Evolutionary conservation across 2,113 vertebrate species (phyloP).

Genomic region (Entelurus aequoreus): DNA sequence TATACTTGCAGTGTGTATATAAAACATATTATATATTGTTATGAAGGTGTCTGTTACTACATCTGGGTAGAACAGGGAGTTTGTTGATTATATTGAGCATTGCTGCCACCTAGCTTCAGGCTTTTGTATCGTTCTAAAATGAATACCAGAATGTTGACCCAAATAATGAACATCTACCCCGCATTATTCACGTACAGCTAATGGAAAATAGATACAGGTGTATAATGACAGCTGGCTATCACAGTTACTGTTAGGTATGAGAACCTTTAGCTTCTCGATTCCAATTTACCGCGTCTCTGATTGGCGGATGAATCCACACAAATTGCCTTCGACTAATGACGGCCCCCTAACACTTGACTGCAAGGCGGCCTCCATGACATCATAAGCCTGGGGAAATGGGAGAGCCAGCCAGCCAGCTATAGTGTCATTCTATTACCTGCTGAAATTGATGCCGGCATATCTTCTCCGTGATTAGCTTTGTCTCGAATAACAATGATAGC

Average conservation of each 20-base stretch:
- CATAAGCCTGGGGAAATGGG: constrained; percentile 50
- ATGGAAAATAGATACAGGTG: not conserved
- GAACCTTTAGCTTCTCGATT: constrained; percentile 32
- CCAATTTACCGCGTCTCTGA: constrained; percentile 25
- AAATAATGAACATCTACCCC: too few species aligned
- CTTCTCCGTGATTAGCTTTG: constrained; percentile 73
- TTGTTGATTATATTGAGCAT: too few species aligned
- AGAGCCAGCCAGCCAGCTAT: constrained; percentile 34
- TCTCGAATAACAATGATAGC: constrained; percentile 77
- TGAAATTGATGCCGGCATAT: constrained; percentile 66
- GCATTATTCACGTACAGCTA: not conserved
- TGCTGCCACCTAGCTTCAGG: too few species aligned
- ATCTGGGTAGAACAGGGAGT: too few species aligned
- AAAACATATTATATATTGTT: too few species aligned
- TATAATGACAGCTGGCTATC: not conserved
- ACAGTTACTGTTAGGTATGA: not conserved
- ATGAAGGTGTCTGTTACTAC: too few species aligned
- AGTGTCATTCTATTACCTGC: constrained; percentile 62
- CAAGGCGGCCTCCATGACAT: constrained; percentile 54
- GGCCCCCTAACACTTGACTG: constrained; percentile 47
- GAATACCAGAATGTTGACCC: too few species aligned
- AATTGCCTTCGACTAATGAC: constrained; percentile 53
- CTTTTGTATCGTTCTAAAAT: too few species aligned
- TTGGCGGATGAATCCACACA: constrained; percentile 47
- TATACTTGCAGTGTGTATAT: too few species aligned